Evolutionary conservation across 2,888 invertebrate genomes (phyloP), one percentile per base, ranked within the genome.

Genomic region (Eilema sororculum): DNA sequence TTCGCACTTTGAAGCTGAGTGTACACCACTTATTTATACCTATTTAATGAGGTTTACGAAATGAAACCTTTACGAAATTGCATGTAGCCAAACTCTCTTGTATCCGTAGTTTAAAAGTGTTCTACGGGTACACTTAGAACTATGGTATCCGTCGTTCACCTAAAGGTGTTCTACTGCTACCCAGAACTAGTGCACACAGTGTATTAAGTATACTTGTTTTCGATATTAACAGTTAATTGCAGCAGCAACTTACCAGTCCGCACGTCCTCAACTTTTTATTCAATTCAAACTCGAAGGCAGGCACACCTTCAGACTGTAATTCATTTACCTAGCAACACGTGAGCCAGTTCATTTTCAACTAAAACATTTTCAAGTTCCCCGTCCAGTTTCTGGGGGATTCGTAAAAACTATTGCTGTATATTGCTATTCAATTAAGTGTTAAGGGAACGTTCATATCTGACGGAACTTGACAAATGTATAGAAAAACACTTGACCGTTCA

Each of bases 281-380:
- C 69, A 78, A 83, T 82, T 82, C 72, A 74, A 52, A 77, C 75
- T 72, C 71, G 75, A 71, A 56, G 68, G 69, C 59, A 52, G 65
- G 64, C 57, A 66, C 75, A 75, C 30, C 30, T 73, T 68, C 75
- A 56, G 66, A 77, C 71, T 81, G 74, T 82, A 82, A 82, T 82
- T 82, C 83, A 82, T 83, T 83, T 80, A 83, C 77, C 73, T 68
- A 67, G 22, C 30, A 70, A 73, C 74, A 78, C 75, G 72, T 72
- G 71, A 71, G 73, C 69, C 65, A 76, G 69, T 77, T 74, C 76
- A 75, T 74, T 73, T 73, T 73, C 65, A 75, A 74, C 77, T 82
- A 72, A 76, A 80, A 81, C 74, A 82, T 82, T 80, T 81, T 65
- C 22, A 65, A 52, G 64, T 64, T 83, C 60, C 56, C 25, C 71